phyloP scores from a whole-genome alignment of 1,140 invertebrate species.

The Drosophila ogumai region DNA sequence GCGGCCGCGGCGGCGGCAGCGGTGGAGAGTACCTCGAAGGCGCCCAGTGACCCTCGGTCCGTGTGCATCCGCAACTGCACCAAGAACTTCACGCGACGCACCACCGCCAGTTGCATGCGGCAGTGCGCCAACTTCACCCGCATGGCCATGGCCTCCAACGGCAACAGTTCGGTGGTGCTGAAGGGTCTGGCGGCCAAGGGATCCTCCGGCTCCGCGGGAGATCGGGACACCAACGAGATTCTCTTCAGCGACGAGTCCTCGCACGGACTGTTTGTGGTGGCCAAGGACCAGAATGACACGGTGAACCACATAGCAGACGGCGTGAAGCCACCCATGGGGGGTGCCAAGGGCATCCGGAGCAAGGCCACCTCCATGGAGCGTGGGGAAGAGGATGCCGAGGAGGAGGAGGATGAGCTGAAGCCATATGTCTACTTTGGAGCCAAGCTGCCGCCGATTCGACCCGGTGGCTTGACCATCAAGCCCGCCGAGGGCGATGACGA shows the following conservation, averaged over 20 bases:
- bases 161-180: conserved; percentile 47
- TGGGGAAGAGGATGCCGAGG: conserved; percentile 55
- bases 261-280: conserved; percentile 78
- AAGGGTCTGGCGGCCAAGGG: conserved; percentile 24
- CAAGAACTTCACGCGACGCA: conserved; percentile 83
- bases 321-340: conserved; percentile 29
- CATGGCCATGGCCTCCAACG: conserved; percentile 63
- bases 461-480: conserved; percentile 85
- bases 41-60: conserved; percentile 74
- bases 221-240: conserved; percentile 81
- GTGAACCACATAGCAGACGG: conserved; percentile 74
- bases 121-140: conserved; percentile 78
- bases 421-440: conserved; percentile 90
- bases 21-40: conserved; percentile 74
- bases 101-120: conserved; percentile 81
- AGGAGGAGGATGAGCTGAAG: conserved; percentile 87
- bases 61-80: conserved; percentile 83
- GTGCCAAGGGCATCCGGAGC: conserved; percentile 41
- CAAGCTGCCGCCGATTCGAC: conserved; percentile 87
- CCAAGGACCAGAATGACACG: conserved; percentile 80
- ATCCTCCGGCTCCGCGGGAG: conserved; percentile 13
- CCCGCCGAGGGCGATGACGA: conserved; percentile 80
- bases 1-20: conserved; percentile 30
- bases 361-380: conserved; percentile 34
- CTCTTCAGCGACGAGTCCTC: conserved; percentile 83